Evolutionary conservation across 2,797 vertebrate species (phyloP), one percentile per base, ranked within the genome.

Genomic region (Sebastes oblongus): DNA sequence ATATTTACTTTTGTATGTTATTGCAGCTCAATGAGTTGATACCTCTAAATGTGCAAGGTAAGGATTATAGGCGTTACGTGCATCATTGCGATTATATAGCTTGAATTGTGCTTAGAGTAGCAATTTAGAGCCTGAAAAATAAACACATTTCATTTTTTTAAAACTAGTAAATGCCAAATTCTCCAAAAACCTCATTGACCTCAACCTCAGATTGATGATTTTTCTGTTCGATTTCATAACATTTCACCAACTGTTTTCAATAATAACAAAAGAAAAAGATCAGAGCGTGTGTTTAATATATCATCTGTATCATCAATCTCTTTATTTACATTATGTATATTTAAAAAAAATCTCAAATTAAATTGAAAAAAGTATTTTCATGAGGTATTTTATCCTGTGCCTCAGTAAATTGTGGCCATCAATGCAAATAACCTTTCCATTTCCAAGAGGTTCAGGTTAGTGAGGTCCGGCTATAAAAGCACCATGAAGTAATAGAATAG

Each of bases 11-110:
- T 64, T 91, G 39, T 78, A 73, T 89, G 80, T 82, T 82, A 75
- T 84, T 90, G 66, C 89, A 91, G 90, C 89, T 73, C 58, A 86
- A 13, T 87, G 88, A 92, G 73, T 84, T 91, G 77, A 84, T 86
- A 81, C 87, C 89, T 25, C 82, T 92, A 75, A 88, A 78, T 88
- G 36, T 64, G 25, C 81, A 78, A 85, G 91, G 87, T 91, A 90
- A 92, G 87, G 36, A 78, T 62, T 56, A 16, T 68, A 73, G 56
- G 20, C 27, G 24, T 39, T 8, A 27, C 8, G 0, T 42, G 39
- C 39, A 5, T 42, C 39, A 42, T 61, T 22, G 50, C 52, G 22
- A 64, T 69, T 32, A 32, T 32, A 18, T 66, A 80, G 59, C 9
- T 25, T 34, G 11, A 62, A 29, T 16, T 77, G 70, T 76, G 22